phyloP scores from a whole-genome alignment of 2,113 vertebrate species.

The Sigmodon hispidus region DNA sequence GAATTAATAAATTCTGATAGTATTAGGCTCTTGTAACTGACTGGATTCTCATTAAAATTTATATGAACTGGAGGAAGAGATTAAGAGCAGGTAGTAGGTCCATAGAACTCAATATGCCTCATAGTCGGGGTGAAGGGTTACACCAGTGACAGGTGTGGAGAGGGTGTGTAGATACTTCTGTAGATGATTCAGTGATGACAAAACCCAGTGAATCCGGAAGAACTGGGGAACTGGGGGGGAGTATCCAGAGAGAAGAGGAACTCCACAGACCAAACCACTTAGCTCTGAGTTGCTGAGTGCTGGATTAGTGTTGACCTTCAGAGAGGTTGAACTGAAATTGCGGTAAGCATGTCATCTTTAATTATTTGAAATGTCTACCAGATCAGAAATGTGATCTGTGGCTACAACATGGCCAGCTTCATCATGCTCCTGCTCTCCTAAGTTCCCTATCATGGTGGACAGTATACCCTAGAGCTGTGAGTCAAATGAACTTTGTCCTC shows the following conservation, averaged over 20 bases:
- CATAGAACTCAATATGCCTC: neutral
- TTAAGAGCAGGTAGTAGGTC: neutral
- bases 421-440: neutral
- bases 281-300: neutral
- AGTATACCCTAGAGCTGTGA: neutral
- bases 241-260: neutral
- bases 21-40: neutral
- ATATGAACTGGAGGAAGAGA: neutral
- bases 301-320: neutral
- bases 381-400: neutral
- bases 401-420: too few relatives aligned
- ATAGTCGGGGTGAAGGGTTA: neutral
- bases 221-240: neutral
- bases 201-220: neutral
- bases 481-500: neutral
- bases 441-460: neutral
- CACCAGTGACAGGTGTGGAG: neutral
- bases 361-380: neutral
- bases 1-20: neutral
- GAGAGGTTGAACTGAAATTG: neutral
- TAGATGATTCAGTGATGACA: neutral
- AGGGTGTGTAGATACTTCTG: neutral
- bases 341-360: neutral
- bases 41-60: neutral
- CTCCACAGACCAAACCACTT: neutral